A percentile compares a stretch with the other conserved stretches of the same genome.
Conservation (phyloP, 2,113 vertebrate species). For the Cygnus atratus region DNA sequence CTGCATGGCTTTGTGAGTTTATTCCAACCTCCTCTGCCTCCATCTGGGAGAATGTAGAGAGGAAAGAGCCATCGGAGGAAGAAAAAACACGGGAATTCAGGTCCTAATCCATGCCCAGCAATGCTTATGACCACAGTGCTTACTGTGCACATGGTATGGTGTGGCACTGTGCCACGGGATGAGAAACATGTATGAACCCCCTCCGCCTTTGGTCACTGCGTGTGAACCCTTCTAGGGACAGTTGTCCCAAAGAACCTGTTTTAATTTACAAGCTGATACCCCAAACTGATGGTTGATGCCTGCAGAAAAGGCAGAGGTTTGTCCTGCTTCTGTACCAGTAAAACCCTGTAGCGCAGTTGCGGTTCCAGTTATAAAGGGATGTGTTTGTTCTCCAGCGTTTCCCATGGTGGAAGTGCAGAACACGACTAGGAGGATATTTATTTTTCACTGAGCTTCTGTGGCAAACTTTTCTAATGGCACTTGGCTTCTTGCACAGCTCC, state of each 20-base stretch:
- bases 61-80: not conserved
- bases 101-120: not conserved
- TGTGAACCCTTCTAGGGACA: no score
- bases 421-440: not conserved
- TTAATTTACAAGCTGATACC: no score
- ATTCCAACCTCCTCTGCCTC: not conserved
- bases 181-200: no score
- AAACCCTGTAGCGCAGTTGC: not conserved
- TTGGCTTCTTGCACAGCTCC: not conserved
- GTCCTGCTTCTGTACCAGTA: not conserved
- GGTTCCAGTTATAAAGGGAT: not conserved
- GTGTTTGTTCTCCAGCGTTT: not conserved
- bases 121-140: not conserved
- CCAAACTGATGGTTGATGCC: not conserved
- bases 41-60: not conserved
- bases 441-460: not conserved
- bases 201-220: no score
- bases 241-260: no score
- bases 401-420: not conserved
- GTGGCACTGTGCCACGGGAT: no score
- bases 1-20: not conserved
- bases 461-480: not conserved
- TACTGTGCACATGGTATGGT: no score
- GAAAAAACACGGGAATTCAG: not conserved
- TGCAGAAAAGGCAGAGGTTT: not conserved